Base-by-base conservation (phyloP, 2,797 vertebrate species). In the Myotis daubentonii region DNA sequence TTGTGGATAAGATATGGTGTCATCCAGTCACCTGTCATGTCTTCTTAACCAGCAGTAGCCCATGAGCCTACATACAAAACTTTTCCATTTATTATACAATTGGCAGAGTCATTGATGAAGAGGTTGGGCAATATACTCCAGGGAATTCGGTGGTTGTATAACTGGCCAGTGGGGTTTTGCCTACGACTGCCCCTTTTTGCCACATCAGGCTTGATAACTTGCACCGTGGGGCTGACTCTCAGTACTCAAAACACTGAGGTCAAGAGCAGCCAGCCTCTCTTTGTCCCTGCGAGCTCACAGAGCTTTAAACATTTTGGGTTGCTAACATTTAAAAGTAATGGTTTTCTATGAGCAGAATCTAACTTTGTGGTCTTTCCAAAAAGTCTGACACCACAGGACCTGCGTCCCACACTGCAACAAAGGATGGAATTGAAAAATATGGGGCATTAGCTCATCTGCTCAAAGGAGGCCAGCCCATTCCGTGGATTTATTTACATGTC, bases 251-350 rank as follows among this genome's bases (percentile, higher is more conserved):
- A 87, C 6, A 41, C 3, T 33, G 15, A 65, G 19, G 22, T 83
- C 17, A 57, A 83, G n/a, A 71, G 2, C n/a, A 51, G 16, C 30
- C 23, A 80, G 51, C 2, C 3, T 76, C 17, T 38, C 13, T 47
- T 51, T 92, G 25, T 1, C 38, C 30, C 8, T 60, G 4, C 41
- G 25, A 55, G 38, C 33, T 86, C 41, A 65, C 2, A 60, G 30
- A 87, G 15, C 19, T 92, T 65, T 47, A 78, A 55, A 38, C 15
- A 57, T 75, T 79, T 65, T 55, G 53, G 22, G 36, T 70, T 70
- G 41, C 20, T 80, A 66, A 75, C 4, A 49, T 89, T 95, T 75
- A 66, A 81, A 92, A 92, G 60, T 2, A 83, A 55, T 66, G 23
- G 55, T 72, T 65, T 88, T 84, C 30, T 53, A 55, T 33, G 30